Evolutionary conservation across 2,797 vertebrate species (phyloP), one percentile per base, ranked within the genome.

Genomic region (Coendou prehensilis): DNA sequence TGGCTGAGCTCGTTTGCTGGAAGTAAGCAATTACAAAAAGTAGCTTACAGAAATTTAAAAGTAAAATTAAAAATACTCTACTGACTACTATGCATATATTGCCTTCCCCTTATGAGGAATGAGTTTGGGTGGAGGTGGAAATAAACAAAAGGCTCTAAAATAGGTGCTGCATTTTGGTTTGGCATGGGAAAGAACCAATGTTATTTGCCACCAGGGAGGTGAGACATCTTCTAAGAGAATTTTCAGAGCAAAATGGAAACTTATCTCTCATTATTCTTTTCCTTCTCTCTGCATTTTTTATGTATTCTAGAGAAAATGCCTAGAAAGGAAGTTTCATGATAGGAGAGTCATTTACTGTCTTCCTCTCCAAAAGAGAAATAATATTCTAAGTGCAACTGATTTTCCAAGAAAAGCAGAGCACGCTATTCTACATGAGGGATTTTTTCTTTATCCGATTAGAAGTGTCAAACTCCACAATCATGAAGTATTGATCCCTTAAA

Each of bases 41-140:
- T 69, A 82, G 64, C 85, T 91, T 93, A 92, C 26, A 76, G 50
- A 96, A 93, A 97, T 93, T 97, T 95, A 96, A 95, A 96, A 98
- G 95, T 97, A 94, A 96, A 95, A 96, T 95, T 87, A 73, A 95
- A 93, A 94, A 90, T 87, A 90, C 75, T 57, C 82, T 26, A 26
- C 54, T 85, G 93, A 85, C 85, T 93, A 75, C 76, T 88, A 37
- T 69, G 81, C 61, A 64, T 96, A 23, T 78, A 50, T 61, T 41
- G 52, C 84, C 56, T 96, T 86, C 76, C 50, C 9, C 47, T 82
- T 85, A 45, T 59, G 30, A 92, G 69, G 47, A 30, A 67, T 50
- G 13, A 93, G n/a, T 87, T 94, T 81, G 37, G 15, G 37, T 87
- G 23, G 59, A 95, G 63, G 79, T 9, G 17, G 28, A 61, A 85